Evolutionary conservation across 2,113 vertebrate genomes (phyloP), one percentile per base, ranked within the genome.

Genomic region (Macheiramphus alcinus): DNA sequence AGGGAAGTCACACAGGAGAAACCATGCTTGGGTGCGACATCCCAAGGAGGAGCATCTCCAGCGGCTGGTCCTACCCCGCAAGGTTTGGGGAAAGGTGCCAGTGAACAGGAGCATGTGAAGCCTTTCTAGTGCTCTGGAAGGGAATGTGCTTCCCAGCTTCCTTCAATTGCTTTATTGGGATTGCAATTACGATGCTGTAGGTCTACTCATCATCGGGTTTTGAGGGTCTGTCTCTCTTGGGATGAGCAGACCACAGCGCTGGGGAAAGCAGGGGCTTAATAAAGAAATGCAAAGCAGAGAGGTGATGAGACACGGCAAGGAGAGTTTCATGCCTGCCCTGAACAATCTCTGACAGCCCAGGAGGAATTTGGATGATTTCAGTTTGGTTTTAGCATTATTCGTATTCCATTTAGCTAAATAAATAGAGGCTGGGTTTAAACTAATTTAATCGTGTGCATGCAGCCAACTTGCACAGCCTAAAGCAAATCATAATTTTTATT

Each of bases 371-470:
- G 71, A 80, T 65, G 16, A 72, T 63, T 94, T 90, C 80, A 20
- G 68, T 34, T 81, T 63, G 79, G 79, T 36, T 92, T 95, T 65
- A 68, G 71, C 62, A 61, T 90, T 65, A 80, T 90, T 95, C 66
- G 82, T 88, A 10, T 95, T 95, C 86, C 78, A 92, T 96, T 96
- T 95, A 93, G 79, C 71, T 95, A 91, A 92, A 92, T 65, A 93
- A 94, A 96, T 61, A 94, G 85, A 88, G 55, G 78, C 29, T 53
- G 73, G 82, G 48, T 90, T 96, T 93, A 72, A 92, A 75, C 88
- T 88, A 42, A 87, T 93, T 93, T 58, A 86, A 83, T 87, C 20
- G 4, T 34, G 58, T 43, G 66, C 81, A 76, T 0, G 26, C 79
- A 88, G 86, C 59, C 92, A 92, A 58, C 86, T 86, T 19, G 68